Percentiles rank a stretch among this genome's conserved stretches.
These are phyloP conservation scores for Styela clava DNA, from an alignment of 23 tunicate species.

Conservation along the genomic window DNA sequence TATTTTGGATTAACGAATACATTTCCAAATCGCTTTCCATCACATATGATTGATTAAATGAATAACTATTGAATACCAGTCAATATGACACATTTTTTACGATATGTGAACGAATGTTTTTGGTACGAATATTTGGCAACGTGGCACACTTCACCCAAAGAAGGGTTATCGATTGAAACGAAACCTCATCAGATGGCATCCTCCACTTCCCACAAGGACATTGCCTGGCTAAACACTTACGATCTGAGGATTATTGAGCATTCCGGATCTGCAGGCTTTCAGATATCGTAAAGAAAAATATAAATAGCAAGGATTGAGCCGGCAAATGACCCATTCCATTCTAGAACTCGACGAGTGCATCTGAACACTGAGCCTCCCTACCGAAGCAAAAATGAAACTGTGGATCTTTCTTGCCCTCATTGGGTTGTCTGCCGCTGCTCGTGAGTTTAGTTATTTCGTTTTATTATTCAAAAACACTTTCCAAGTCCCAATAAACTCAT, in stretches of 20 bases:
- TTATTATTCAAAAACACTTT: too few relatives aligned
- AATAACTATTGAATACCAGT: too few relatives aligned
- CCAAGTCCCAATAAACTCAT: too few relatives aligned
- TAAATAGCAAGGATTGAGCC: neutral
- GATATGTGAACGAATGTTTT: too few relatives aligned
- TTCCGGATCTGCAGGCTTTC: neutral
- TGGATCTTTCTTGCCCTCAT: neutral
- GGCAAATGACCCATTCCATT: neutral
- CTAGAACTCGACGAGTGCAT: neutral
- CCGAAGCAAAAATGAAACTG: neutral
- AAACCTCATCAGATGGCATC: neutral
- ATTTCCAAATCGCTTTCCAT: too few relatives aligned
- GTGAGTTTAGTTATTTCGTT: too few relatives aligned
- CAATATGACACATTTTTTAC: too few relatives aligned
- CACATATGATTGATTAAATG: too few relatives aligned
- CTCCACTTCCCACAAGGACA: neutral
- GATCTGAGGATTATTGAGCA: neutral
- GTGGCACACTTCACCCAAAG: neutral
- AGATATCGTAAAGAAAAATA: neutral
- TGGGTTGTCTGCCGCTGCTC: neutral
- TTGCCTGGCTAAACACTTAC: neutral
- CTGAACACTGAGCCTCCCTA: neutral
- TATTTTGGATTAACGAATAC: too few relatives aligned
- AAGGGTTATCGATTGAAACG: neutral
- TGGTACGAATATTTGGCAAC: neutral